phyloP scores from a whole-genome alignment of 2,888 invertebrate species.

The Willowsia nigromaculata region DNA sequence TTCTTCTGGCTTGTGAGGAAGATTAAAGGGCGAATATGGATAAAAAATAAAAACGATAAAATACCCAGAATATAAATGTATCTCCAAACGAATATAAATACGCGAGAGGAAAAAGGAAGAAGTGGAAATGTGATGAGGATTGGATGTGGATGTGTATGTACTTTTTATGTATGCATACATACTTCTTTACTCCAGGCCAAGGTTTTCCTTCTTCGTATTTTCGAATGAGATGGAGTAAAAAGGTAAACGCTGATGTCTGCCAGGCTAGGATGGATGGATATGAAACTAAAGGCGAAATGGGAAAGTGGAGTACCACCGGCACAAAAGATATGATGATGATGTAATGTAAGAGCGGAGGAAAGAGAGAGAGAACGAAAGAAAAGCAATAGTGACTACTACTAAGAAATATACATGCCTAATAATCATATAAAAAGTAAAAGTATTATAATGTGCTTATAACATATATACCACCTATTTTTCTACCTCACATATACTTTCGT shows the following conservation, averaged over 20 bases:
- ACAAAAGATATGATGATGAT: conserved; percentile 63
- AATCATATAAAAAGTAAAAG: conserved; percentile 27
- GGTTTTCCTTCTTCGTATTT: conserved; percentile 15
- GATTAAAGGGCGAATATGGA: conserved; percentile 75
- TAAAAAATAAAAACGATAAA: conserved; percentile 61
- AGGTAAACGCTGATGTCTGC: conserved; percentile 49
- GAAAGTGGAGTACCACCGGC: conserved; percentile 49
- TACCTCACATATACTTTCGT: conserved; percentile 7
- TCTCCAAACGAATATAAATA: conserved; percentile 39
- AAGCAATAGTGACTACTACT: conserved; percentile 4
- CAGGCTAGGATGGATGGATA: conserved; percentile 36
- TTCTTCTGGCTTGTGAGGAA: conserved; percentile 54
- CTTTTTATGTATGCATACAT: conserved; percentile 46
- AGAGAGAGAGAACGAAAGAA: conserved; percentile 21
- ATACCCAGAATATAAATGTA: conserved; percentile 37
- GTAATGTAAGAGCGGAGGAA: conserved; percentile 36
- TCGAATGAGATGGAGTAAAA: conserved; percentile 45
- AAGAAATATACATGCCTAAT: conserved; percentile 18
- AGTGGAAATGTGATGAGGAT: conserved; percentile 22
- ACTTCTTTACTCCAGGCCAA: not conserved
- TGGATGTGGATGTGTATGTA: conserved; percentile 5
- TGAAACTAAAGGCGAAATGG: conserved; percentile 54
- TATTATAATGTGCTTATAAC: conserved; percentile 8
- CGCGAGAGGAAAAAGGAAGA: not conserved
- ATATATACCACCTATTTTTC: not conserved